Percentiles rank a stretch among this genome's conserved stretches.
Evolutionary conservation across 2,888 invertebrate genomes (phyloP).

Genomic region (Ptychoptera albimana): DNA sequence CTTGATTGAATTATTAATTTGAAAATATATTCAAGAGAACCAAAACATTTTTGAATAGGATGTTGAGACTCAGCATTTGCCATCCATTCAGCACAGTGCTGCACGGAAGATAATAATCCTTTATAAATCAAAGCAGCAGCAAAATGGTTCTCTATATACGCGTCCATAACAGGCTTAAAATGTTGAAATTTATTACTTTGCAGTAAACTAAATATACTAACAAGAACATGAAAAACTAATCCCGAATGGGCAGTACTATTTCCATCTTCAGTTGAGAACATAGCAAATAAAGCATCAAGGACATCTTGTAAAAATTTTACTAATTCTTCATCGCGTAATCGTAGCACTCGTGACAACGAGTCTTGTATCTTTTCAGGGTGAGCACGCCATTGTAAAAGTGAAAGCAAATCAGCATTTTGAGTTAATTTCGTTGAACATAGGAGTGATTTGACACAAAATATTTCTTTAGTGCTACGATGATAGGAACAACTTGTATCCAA

Average conservation of each 20-base stretch:
- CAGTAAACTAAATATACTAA: conserved; percentile 78
- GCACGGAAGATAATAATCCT: conserved; percentile 74
- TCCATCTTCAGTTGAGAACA: conserved; percentile 87
- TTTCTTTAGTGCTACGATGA: conserved; percentile 69
- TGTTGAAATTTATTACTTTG: conserved; percentile 87
- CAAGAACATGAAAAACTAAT: conserved; percentile 80
- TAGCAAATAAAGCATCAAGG: conserved; percentile 78
- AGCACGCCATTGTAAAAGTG: conserved; percentile 81
- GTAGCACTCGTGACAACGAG: conserved; percentile 63
- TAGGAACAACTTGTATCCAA: conserved; percentile 38
- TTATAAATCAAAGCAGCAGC: conserved; percentile 89
- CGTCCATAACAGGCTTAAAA: conserved; percentile 85
- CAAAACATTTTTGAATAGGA: conserved; percentile 77
- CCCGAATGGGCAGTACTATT: conserved; percentile 80
- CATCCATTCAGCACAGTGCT: conserved; percentile 78
- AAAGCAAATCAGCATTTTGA: conserved; percentile 82
- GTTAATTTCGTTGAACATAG: conserved; percentile 94
- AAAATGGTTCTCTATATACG: conserved; percentile 87
- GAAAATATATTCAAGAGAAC: conserved; percentile 82
- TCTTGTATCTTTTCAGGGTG: conserved; percentile 77
- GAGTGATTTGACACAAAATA: conserved; percentile 62
- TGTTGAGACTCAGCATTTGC: conserved; percentile 76
- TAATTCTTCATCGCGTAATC: conserved; percentile 76
- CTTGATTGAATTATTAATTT: conserved; percentile 84
- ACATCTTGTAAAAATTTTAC: conserved; percentile 93